Base-by-base conservation (phyloP, 2,888 invertebrate genomes). In the Pristionchus arcanus region DNA sequence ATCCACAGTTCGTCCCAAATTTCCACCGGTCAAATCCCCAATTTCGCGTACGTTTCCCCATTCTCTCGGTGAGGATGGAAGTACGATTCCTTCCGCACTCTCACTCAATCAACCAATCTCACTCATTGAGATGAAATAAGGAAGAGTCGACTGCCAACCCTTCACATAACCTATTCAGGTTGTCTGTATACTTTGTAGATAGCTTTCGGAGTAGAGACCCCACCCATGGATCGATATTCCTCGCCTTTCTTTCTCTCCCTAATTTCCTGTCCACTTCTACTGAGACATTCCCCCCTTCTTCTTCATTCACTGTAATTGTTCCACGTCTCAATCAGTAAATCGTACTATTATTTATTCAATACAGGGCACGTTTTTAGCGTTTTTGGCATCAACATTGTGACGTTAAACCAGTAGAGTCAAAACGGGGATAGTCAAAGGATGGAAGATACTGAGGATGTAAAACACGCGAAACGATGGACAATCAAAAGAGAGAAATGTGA, bases 151-250 rank as follows among this genome's bases (percentile, higher is more conserved):
- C n/a, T 49, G 53, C 42, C 42, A 49, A 49, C 42, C 49, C 49
- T 81, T 81, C 81, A 25, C 49, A 28, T 25, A 53, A 81, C 81
- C 81, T 49, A 28, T 28, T 49, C 81, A 81, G 81, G 81, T 81
- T 81, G 81, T 81, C 81, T 81, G 81, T 81, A 81, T 53, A 81
- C 81, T 81, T 81, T 81, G 81, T 81, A 81, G 81, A 81, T 81
- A 81, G 81, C 37, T 28, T 81, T 81, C 42, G 74, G 34, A 42
- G 25, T 34, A 25, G 19, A 74, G 2, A 19, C 2, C 34, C 34
- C 42, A 11, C 11, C 31, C 21, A 5, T 42, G 74, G 31, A 31
- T 49, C 49, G 49, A 49, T 49, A 53, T 34, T n/a, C n/a, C 34
- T 7, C 4, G 7, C 63, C 25, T 55, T 55, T 55, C 63, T 11